Evolutionary conservation across 2,888 invertebrate genomes (phyloP).

Genomic region (Hyposoter didymator): DNA sequence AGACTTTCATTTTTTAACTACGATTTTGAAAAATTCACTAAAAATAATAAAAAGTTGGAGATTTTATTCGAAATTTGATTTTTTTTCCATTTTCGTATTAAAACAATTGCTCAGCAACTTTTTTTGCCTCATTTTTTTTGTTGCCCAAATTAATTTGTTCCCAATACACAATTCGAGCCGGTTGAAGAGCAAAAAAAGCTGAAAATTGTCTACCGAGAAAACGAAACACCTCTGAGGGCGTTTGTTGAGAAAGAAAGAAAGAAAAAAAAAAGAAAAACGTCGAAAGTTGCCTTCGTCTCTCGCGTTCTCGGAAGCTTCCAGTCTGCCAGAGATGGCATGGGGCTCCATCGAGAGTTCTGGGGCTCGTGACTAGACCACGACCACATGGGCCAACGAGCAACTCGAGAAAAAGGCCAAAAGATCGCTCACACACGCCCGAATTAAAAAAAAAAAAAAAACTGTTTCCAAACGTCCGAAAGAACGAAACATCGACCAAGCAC

Average conservation of each 20-base stretch:
- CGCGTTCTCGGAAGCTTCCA: slow-evolving; percentile 76
- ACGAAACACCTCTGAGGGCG: not conserved
- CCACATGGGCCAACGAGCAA: slow-evolving; percentile 65
- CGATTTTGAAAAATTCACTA: not conserved
- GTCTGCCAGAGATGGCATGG: slow-evolving; percentile 4
- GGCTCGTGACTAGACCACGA: slow-evolving; percentile 45
- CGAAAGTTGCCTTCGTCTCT: not conserved
- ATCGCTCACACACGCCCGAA: not conserved
- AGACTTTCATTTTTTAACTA: not conserved
- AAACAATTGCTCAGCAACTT: not conserved
- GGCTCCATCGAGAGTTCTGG: slow-evolving; percentile 6
- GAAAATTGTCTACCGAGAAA: not conserved
- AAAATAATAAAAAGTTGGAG: not conserved
- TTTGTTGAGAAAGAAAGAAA: not conserved
- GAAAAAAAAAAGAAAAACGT: not conserved
- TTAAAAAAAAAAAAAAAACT: slow-evolving; percentile 14
- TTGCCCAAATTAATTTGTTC: not conserved
- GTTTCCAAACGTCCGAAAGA: not conserved
- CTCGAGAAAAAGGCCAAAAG: not conserved
- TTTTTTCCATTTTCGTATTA: not conserved
- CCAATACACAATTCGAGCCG: not conserved
- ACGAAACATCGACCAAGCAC: not conserved
- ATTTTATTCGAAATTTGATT: not conserved
- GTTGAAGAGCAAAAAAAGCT: not conserved
- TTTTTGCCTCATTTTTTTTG: not conserved